phyloP scores from a whole-genome alignment of 1,140 invertebrate genomes.

The Pogonognathellus flavescens region DNA sequence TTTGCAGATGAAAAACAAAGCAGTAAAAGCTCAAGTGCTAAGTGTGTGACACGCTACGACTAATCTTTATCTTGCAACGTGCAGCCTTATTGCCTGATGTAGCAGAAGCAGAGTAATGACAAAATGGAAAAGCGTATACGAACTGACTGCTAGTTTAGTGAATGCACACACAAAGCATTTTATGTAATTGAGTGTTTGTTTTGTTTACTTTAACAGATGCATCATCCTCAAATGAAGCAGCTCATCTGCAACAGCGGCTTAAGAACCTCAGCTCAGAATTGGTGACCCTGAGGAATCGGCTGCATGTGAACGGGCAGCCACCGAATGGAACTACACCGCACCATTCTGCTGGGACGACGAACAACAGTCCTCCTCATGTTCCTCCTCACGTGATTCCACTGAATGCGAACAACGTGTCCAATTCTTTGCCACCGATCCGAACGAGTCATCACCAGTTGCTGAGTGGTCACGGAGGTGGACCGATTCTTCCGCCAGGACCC shows the following conservation, averaged over 20 bases:
- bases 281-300: conserved; percentile 87
- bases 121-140: background rate
- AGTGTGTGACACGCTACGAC: background rate
- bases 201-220: conserved; percentile 81
- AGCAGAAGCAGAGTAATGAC: background rate
- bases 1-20: background rate
- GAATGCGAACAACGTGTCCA: conserved; percentile 46
- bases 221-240: conserved; percentile 91
- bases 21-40: conserved; percentile 12
- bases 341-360: background rate
- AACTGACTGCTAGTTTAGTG: no score
- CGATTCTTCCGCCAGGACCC: conserved; percentile 3
- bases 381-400: conserved; percentile 33
- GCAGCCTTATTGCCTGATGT: background rate
- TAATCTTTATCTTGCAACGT: background rate
- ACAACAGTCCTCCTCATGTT: conserved; percentile 45
- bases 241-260: conserved; percentile 88
- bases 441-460: conserved; percentile 32
- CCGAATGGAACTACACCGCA: conserved; percentile 52
- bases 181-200: background rate
- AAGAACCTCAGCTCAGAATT: conserved; percentile 90
- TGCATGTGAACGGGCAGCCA: conserved; percentile 70
- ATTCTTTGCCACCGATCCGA: conserved; percentile 9
- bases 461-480: background rate
- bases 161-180: background rate